Percentiles rank a stretch among this genome's conserved stretches.
Conservation (phyloP, 64 coral and sea anemone species). For the Pachyseris speciosa region DNA sequence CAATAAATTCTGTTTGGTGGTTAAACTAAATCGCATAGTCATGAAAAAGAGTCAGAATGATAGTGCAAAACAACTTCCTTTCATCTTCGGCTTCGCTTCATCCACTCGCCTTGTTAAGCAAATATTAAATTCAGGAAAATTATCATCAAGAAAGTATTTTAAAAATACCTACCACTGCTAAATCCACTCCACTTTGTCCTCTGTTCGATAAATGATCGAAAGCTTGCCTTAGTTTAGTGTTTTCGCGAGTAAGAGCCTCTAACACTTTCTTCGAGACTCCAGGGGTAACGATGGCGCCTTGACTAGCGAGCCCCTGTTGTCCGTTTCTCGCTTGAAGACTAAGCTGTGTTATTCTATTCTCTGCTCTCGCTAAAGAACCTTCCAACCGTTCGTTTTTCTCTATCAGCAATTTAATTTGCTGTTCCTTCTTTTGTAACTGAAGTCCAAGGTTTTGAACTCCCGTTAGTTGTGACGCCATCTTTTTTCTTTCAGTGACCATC, state of each 20-base stretch:
- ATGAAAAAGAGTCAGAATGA: too few species aligned
- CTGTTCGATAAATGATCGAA: constrained; percentile 64
- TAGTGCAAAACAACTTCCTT: too few species aligned
- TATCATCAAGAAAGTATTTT: too few species aligned
- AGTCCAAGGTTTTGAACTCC: constrained; percentile 78
- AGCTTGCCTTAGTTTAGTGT: constrained; percentile 72
- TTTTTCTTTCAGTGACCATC: constrained; percentile 40
- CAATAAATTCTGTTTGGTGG: too few species aligned
- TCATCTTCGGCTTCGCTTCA: neutral
- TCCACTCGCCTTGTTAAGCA: neutral
- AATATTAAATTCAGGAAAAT: too few species aligned
- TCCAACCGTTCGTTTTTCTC: constrained; percentile 61
- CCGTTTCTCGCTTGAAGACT: constrained; percentile 30
- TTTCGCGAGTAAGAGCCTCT: constrained; percentile 72
- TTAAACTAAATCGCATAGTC: too few species aligned
- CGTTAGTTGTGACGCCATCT: constrained; percentile 33
- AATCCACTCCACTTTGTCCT: constrained; percentile 37
- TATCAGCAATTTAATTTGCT: constrained; percentile 31
- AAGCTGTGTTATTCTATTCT: constrained; percentile 79
- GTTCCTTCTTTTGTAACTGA: constrained; percentile 77
- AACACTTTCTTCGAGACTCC: constrained; percentile 81
- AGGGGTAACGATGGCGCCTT: constrained; percentile 66
- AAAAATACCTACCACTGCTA: too few species aligned
- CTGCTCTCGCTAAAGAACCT: constrained; percentile 70
- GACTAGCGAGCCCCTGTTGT: neutral